Base-by-base conservation (phyloP, 2,888 invertebrate genomes). In the Chirona hameri region DNA sequence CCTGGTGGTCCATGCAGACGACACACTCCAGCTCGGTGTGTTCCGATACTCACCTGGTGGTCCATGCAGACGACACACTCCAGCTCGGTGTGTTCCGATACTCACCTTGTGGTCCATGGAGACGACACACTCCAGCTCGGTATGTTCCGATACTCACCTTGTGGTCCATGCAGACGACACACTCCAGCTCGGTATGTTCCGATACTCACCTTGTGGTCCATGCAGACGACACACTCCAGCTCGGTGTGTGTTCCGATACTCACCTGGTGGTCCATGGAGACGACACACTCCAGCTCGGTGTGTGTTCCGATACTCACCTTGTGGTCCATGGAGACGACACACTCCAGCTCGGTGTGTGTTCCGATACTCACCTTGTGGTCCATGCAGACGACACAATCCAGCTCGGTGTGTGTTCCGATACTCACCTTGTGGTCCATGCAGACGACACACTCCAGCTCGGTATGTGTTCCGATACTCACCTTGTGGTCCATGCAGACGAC, bases 21-120 rank as follows among this genome's bases (percentile, higher is more conserved):
- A 95, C 93, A 90, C 96, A 96, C 89, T 96, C 95, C 15, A 91
- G 90, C 84, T 89, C 89, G 10, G 76, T 76, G 76, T 76, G 76
- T 2, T 29, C 29, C 65, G 52, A 82, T 46, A 88, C 90, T 90
- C 89, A 93, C 93, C 89, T 89, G 88, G 85, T 89, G 89, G 88
- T 95, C 95, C 91, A 96, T 91, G 88, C 95, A 96, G 86, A 96
- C 91, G 65, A 95, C 93, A 90, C 96, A 96, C 89, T 96, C 95
- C 15, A 91, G 90, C 84, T 89, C 89, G 10, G 76, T 76, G 76
- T 76, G 76, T 2, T 29, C 29, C 65, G 52, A 82, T 46, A 88
- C 90, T 90, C 89, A 93, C 93, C 89, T 89, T 88, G 85, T 89
- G 89, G 88, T 95, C 95, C 91, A 96, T 91, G 88, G 95, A 96